Base-by-base conservation (phyloP, 37 sponge, comb jelly and placozoan species). In the Dysidea cf. avara region DNA sequence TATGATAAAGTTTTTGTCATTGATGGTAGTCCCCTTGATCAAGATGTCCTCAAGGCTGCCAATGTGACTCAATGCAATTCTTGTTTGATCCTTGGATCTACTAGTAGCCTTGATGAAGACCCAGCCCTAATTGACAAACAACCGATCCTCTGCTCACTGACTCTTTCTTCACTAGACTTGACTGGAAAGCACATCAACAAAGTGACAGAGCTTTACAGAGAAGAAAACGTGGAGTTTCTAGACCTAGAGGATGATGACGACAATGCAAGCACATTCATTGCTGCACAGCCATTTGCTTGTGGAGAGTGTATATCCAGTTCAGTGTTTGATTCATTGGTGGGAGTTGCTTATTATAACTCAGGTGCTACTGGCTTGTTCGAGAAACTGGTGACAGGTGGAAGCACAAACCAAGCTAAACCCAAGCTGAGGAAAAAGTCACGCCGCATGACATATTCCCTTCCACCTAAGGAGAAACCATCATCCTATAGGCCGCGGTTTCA, bases 221-320 rank as follows among this genome's bases (percentile, higher is more conserved):
- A 84, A 39, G 62, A 56, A 11, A 85, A 90, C 53, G 93, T 86
- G 17, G 80, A 90, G 69, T 90, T 93, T 63, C 74, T 93, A 7
- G 83, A 82, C 48, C 69, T 83, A 55, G n/a, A n/a, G n/a, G 79
- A 62, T 34, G 90, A 87, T 57, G 75, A 87, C 29, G 92, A 87
- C 37, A 57, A 60, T 29, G 64, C 64, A 9, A 79, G 77, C 40
- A 80, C 46, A 50, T 21, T 60, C 11, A 56, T 36, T 68, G 6
- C 38, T n/a, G 2, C 85, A 2, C 64, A 82, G 32, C 68, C 90
- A 4, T 89, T 84, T 54, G 90, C 86, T 16, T 69, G 63, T 64
- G 90, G 85, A 7, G 68, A 80, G 22, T 75, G 69, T 16, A 71
- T 89, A n/a, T 64, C 86, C 6, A 33, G 68, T 2, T 89, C 90